Evolutionary conservation across 2,113 vertebrate species (phyloP).

Genomic region (Hiodon alosoides): DNA sequence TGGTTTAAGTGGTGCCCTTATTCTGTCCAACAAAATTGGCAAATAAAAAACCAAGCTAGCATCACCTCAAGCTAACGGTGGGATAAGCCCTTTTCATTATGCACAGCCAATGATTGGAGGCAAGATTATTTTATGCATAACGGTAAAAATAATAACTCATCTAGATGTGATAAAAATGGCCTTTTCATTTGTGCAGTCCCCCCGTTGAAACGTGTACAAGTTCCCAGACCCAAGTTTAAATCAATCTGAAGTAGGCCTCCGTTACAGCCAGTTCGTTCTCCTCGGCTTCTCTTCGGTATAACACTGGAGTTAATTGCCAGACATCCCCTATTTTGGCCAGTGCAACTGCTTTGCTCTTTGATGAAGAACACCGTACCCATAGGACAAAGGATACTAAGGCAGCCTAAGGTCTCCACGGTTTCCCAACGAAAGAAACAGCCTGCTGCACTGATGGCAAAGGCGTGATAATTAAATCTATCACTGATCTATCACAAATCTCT

Average conservation of each 20-base stretch:
- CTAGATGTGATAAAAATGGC: slow-evolving; percentile 48
- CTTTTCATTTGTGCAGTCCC: neutral
- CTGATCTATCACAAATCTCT: too few relatives aligned
- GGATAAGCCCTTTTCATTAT: slow-evolving; percentile 65
- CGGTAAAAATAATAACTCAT: slow-evolving; percentile 50
- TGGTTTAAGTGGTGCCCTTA: slow-evolving; percentile 53
- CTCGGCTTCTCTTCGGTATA: neutral
- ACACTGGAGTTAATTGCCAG: neutral
- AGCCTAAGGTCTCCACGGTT: too few relatives aligned
- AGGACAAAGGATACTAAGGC: too few relatives aligned
- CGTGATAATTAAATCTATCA: too few relatives aligned
- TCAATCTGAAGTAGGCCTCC: neutral
- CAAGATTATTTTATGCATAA: slow-evolving; percentile 54
- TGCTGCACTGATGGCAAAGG: too few relatives aligned
- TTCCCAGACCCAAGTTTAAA: neutral
- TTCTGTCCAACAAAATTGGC: slow-evolving; percentile 35
- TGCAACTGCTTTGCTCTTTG: too few relatives aligned
- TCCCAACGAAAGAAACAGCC: too few relatives aligned
- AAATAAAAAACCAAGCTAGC: slow-evolving; percentile 52
- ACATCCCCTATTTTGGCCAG: too few relatives aligned
- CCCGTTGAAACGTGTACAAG: neutral
- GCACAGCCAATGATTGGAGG: slow-evolving; percentile 51
- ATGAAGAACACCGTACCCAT: too few relatives aligned
- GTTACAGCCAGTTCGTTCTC: neutral
- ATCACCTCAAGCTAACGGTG: slow-evolving; percentile 53